Percentiles rank a stretch among this genome's conserved stretches.
Conservation (phyloP, 2,888 invertebrate species). For the Cordylochernes scorpioides region DNA sequence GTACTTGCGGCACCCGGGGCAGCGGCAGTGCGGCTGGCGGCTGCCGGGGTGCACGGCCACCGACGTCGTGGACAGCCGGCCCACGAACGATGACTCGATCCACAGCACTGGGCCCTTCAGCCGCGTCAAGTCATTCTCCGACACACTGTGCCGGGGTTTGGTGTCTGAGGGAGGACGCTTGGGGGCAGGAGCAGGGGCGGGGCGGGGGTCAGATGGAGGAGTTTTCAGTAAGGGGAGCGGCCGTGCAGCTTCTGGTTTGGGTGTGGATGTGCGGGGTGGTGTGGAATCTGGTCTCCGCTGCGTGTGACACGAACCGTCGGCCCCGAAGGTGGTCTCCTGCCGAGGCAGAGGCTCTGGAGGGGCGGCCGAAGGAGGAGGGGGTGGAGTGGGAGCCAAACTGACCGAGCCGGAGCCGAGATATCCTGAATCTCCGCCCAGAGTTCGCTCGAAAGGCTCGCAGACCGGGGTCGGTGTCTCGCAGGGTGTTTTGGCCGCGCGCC, state of each 20-base stretch:
- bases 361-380: background rate
- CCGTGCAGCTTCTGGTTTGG: too few species aligned
- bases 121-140: background rate
- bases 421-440: too few species aligned
- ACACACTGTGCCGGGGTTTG: background rate
- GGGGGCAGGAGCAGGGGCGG: too few species aligned
- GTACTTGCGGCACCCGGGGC: too few species aligned
- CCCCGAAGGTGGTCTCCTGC: background rate
- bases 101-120: slow-evolving; percentile 24
- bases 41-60: too few species aligned
- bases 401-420: background rate
- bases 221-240: background rate
- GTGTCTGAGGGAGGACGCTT: too few species aligned
- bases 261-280: too few species aligned
- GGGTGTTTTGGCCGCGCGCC: slow-evolving; percentile 7
- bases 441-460: too few species aligned
- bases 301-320: background rate
- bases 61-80: slow-evolving; percentile 26
- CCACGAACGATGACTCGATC: slow-evolving; percentile 75
- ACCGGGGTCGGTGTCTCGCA: slow-evolving; percentile 2
- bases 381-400: background rate
- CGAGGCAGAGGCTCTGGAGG: background rate
- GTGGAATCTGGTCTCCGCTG: too few species aligned
- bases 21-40: too few species aligned
- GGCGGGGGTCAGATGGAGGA: background rate